Evolutionary conservation across 2,797 vertebrate genomes (phyloP).

Genomic region (Hemitrygon akajei): DNA sequence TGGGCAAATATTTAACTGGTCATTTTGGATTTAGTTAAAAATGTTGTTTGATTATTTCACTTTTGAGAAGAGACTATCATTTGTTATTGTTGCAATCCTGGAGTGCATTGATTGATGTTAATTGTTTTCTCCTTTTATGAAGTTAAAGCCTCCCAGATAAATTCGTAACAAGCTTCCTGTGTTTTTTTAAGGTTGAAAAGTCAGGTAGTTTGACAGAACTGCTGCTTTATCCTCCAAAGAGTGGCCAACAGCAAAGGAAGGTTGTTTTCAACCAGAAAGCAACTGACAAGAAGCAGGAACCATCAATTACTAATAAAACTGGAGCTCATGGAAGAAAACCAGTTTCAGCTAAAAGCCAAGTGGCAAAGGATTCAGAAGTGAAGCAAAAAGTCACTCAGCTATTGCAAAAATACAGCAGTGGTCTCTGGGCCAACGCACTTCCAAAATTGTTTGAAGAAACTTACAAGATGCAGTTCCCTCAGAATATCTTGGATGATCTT

Average conservation of each 20-base stretch:
- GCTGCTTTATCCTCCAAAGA: constrained; percentile 71
- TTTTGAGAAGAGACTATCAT: constrained; percentile 52
- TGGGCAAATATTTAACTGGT: no score
- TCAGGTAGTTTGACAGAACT: constrained; percentile 54
- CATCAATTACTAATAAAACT: constrained; percentile 43
- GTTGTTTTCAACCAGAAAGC: constrained; percentile 47
- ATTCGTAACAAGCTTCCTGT: background rate
- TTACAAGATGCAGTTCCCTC: constrained; percentile 72
- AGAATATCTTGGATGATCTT: constrained; percentile 65
- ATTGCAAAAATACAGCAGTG: constrained; percentile 70
- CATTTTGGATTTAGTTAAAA: background rate
- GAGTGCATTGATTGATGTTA: constrained; percentile 37
- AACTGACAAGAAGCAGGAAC: constrained; percentile 41
- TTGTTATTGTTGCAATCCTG: background rate
- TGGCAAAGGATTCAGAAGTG: constrained; percentile 51
- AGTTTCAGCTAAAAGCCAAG: constrained; percentile 39
- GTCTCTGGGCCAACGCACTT: constrained; percentile 81
- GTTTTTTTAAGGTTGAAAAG: constrained; percentile 56
- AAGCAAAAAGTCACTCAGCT: constrained; percentile 70
- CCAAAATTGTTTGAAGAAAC: constrained; percentile 77
- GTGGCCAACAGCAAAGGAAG: constrained; percentile 44
- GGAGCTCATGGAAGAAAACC: constrained; percentile 39
- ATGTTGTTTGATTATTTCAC: background rate
- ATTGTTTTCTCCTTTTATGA: constrained; percentile 43
- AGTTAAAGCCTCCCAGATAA: background rate